Conservation (phyloP, 2,797 vertebrate species). For the Delichon dasypus region DNA sequence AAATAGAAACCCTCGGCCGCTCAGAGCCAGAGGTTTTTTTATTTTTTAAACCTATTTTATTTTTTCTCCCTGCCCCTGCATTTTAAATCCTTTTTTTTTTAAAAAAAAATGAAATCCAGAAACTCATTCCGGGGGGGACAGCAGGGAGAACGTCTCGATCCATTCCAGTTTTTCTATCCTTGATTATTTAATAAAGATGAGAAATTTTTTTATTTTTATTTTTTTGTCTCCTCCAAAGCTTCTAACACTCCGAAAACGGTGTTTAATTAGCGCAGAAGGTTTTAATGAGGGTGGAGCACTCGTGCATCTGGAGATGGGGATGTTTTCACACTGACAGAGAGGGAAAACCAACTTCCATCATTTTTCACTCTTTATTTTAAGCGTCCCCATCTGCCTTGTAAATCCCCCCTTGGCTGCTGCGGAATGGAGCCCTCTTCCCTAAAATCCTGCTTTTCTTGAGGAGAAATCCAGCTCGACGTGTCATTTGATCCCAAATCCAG, state of each 20-base stretch:
- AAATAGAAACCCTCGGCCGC: not conserved
- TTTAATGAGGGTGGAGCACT: not conserved
- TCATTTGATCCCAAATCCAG: not conserved
- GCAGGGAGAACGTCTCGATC: not conserved
- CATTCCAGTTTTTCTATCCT: not conserved
- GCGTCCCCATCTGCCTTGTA: conserved; percentile 42
- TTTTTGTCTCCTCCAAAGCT: not conserved
- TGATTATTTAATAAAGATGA: not conserved
- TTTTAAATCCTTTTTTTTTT: not conserved
- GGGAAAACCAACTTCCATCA: not conserved
- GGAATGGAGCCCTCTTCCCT: not conserved
- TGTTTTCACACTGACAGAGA: not conserved
- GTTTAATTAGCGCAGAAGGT: not conserved
- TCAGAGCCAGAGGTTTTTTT: not conserved
- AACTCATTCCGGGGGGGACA: not conserved
- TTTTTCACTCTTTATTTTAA: not conserved
- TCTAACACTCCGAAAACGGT: not conserved
- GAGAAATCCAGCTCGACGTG: not conserved
- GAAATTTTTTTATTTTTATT: not conserved
- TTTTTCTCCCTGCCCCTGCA: too few species aligned
- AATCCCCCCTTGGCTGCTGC: conserved; percentile 10
- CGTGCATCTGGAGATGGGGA: not conserved
- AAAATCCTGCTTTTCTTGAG: not conserved
- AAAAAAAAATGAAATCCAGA: not conserved
- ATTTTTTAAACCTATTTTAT: not conserved